phyloP scores from a whole-genome alignment of 1,140 invertebrate genomes.

The Chrysopa pallens region DNA sequence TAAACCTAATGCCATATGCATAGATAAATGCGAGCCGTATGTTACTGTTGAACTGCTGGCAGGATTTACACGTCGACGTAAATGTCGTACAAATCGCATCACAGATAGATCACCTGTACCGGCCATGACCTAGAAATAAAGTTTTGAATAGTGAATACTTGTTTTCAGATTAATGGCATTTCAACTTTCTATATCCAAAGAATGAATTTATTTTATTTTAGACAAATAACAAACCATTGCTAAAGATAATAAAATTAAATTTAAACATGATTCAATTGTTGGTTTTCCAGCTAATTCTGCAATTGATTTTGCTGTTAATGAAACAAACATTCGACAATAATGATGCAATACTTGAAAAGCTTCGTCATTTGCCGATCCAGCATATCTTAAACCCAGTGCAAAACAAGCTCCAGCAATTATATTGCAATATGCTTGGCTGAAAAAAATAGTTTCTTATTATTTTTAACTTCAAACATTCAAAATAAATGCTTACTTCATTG shows the following conservation, averaged over 20 bases:
- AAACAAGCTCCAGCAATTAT: constrained; percentile 88
- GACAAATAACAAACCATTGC: constrained; percentile 38
- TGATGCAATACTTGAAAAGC: constrained; percentile 60
- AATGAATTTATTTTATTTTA: too few relatives aligned
- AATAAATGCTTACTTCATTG: constrained; percentile 60
- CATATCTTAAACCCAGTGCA: constrained; percentile 83
- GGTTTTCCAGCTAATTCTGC: constrained; percentile 77
- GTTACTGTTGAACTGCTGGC: constrained; percentile 46
- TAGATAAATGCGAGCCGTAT: constrained; percentile 87
- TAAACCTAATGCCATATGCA: constrained; percentile 82
- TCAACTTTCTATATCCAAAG: too few relatives aligned
- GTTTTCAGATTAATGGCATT: background rate
- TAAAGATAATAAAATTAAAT: constrained; percentile 63
- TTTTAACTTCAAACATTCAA: constrained; percentile 1
- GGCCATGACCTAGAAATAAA: constrained; percentile 54
- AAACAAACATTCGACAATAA: constrained; percentile 47
- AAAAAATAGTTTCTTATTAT: constrained; percentile 14
- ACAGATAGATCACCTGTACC: constrained; percentile 83
- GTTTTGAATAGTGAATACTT: background rate
- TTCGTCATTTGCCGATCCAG: constrained; percentile 70
- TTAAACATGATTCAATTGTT: constrained; percentile 78
- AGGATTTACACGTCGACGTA: constrained; percentile 53
- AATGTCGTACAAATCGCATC: constrained; percentile 65
- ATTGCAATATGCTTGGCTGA: constrained; percentile 88
- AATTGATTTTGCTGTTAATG: constrained; percentile 42